Percentiles rank a stretch among this genome's conserved stretches.
phyloP scores from a whole-genome alignment of 2,888 invertebrate genomes.

The Zaprionus obscuricornis region DNA sequence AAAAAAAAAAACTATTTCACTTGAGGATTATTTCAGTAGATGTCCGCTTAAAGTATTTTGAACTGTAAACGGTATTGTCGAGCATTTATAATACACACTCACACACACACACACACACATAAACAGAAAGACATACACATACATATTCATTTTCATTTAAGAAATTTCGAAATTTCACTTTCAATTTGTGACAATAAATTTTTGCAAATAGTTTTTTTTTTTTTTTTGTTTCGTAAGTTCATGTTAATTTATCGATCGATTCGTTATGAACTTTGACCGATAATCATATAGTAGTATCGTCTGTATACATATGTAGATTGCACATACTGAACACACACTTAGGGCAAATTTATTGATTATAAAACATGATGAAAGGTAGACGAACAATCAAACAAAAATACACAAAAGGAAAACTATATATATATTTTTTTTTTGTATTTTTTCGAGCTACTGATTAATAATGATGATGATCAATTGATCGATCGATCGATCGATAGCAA shows the following conservation, averaged over 20 bases:
- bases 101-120: no score
- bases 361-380: constrained; percentile 1
- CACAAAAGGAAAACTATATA: constrained; percentile 18
- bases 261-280: constrained; percentile 37
- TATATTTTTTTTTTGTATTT: no score
- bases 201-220: constrained; percentile 46
- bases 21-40: constrained; percentile 29
- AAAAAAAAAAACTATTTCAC: not conserved
- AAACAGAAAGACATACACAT: no score
- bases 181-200: constrained; percentile 68
- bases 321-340: constrained; percentile 37
- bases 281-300: constrained; percentile 24
- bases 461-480: constrained; percentile 30
- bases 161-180: constrained; percentile 18
- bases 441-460: constrained; percentile 52
- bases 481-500: constrained; percentile 55
- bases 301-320: constrained; percentile 17
- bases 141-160: constrained; percentile 33
- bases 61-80: constrained; percentile 36
- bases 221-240: no score
- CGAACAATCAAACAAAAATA: constrained; percentile 25
- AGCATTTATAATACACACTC: constrained; percentile 27
- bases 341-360: constrained; percentile 41
- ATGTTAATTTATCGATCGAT: constrained; percentile 52
- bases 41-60: not conserved